Evolutionary conservation across 2,113 vertebrate genomes (phyloP).

Genomic region (Gyps fulvus): DNA sequence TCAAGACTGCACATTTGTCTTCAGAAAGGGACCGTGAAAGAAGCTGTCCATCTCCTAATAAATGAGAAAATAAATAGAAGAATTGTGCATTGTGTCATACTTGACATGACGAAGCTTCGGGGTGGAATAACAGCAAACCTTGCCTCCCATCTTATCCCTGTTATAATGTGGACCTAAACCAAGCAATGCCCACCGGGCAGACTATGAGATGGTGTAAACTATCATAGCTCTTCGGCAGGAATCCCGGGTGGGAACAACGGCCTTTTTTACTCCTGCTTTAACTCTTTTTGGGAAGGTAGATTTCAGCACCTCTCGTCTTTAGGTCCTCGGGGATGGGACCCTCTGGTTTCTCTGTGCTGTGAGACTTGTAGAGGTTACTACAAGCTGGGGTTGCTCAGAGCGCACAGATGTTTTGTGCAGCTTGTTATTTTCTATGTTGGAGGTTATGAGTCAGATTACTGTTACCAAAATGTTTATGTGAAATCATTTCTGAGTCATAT

Average conservation of each 20-base stretch:
- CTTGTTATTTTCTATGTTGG: slow-evolving; percentile 77
- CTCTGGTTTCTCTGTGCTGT: not conserved
- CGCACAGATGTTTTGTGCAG: slow-evolving; percentile 76
- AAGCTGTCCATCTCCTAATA: slow-evolving; percentile 23
- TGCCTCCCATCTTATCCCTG: not conserved
- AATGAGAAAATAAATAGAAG: slow-evolving; percentile 49
- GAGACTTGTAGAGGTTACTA: slow-evolving; percentile 30
- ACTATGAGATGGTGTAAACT: not conserved
- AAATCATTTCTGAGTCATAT: slow-evolving; percentile 85
- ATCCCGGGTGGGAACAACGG: not conserved
- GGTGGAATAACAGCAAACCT: not conserved
- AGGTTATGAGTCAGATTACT: slow-evolving; percentile 83
- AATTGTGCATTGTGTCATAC: slow-evolving; percentile 1
- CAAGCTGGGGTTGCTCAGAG: slow-evolving; percentile 48
- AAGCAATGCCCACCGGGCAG: not conserved
- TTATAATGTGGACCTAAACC: not conserved
- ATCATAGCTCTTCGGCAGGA: not conserved
- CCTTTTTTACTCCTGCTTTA: not conserved
- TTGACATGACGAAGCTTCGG: not conserved
- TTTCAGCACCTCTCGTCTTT: not conserved
- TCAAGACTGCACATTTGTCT: slow-evolving; percentile 44
- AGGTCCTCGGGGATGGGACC: not conserved
- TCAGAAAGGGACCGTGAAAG: slow-evolving; percentile 1
- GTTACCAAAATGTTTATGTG: slow-evolving; percentile 81
- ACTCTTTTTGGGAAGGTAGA: not conserved